Percentiles rank a stretch among this genome's conserved stretches.
Evolutionary conservation across 2,888 invertebrate genomes (phyloP).

Genomic region (Nymphalis polychloros): DNA sequence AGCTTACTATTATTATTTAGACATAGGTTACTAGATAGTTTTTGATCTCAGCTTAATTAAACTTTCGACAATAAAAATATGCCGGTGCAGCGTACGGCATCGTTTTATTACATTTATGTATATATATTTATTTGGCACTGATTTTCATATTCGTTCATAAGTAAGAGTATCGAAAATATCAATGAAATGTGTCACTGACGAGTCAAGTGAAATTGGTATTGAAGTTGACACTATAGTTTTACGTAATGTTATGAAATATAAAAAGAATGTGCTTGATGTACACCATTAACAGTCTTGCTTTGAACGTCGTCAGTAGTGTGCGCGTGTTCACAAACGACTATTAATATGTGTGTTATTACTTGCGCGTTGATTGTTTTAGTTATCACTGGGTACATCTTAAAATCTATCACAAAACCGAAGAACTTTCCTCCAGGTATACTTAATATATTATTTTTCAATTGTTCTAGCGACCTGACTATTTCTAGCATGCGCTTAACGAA

Average conservation of each 20-base stretch:
- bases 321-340: slow-evolving; percentile 10
- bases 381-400: slow-evolving; percentile 38
- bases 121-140: background rate
- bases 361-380: slow-evolving; percentile 38
- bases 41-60: too few relatives aligned
- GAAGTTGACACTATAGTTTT: slow-evolving; percentile 29
- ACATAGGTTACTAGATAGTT: too few relatives aligned
- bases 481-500: background rate
- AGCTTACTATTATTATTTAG: too few relatives aligned
- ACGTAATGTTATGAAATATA: slow-evolving; percentile 35
- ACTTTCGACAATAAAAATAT: too few relatives aligned
- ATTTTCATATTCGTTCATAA: background rate
- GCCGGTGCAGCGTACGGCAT: too few relatives aligned
- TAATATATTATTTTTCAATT: background rate
- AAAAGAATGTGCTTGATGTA: slow-evolving; percentile 35
- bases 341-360: slow-evolving; percentile 42
- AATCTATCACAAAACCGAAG: slow-evolving; percentile 61
- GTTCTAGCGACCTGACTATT: background rate
- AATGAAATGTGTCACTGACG: background rate
- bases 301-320: slow-evolving; percentile 29
- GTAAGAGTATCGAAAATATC: background rate
- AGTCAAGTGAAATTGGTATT: slow-evolving; percentile 5
- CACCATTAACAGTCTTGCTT: slow-evolving; percentile 36
- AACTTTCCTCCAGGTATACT: slow-evolving; percentile 77
- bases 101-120: too few relatives aligned